Evolutionary conservation across 2,888 invertebrate genomes (phyloP).

Genomic region (Gordius sp.): DNA sequence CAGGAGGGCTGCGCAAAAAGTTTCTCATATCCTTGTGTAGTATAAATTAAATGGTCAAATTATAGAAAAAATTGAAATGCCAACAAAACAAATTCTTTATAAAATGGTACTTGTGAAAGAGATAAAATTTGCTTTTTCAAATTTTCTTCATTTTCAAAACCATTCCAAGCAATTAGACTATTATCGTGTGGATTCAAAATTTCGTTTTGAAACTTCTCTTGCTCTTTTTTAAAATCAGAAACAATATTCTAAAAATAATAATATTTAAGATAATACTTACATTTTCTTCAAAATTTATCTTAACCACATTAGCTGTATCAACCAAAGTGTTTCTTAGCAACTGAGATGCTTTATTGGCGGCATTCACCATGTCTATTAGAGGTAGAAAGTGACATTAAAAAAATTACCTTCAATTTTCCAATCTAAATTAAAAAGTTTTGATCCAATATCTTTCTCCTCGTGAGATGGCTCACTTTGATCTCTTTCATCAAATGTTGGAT

Average conservation of each 20-base stretch:
- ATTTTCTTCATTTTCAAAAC: slow-evolving; percentile 68
- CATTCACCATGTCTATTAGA: not conserved
- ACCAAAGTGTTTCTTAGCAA: not conserved
- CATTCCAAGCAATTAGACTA: slow-evolving; percentile 61
- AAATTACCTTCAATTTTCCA: not conserved
- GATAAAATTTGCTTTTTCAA: slow-evolving; percentile 82
- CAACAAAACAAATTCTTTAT: not conserved
- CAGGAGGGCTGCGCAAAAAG: slow-evolving; percentile 80
- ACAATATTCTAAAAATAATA: slow-evolving; percentile 50
- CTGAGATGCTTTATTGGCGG: not conserved
- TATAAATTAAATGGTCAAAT: slow-evolving; percentile 25
- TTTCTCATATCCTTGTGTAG: slow-evolving; percentile 60
- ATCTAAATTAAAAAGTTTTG: not conserved
- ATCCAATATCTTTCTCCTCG: too few species aligned
- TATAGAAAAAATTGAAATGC: slow-evolving; percentile 12
- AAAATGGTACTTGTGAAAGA: slow-evolving; percentile 46
- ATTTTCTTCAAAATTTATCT: slow-evolving; percentile 13
- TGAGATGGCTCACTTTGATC: too few species aligned
- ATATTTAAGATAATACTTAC: slow-evolving; percentile 4
- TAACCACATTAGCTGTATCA: slow-evolving; percentile 2
- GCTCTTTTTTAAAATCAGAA: slow-evolving; percentile 84
- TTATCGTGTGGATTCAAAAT: slow-evolving; percentile 27
- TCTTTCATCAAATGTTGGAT: too few species aligned
- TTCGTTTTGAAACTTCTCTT: slow-evolving; percentile 71
- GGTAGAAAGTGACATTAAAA: not conserved